Conservation (phyloP, 2,888 invertebrate genomes). For the Vanessa cardui region DNA sequence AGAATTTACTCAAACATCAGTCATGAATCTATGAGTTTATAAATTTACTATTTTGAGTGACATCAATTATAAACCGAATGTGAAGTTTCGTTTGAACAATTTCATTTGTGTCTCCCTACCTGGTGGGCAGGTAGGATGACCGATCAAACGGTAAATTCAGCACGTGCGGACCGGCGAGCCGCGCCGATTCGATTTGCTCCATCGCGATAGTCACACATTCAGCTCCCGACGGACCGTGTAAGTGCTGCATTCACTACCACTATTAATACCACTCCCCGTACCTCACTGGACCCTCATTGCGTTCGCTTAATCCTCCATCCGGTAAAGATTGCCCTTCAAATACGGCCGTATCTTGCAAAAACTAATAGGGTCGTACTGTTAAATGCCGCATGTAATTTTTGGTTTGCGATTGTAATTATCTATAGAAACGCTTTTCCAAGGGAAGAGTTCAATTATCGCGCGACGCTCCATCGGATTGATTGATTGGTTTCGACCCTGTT, state of each 20-base stretch:
- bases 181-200: conserved; percentile 78
- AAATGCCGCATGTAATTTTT: conserved; percentile 80
- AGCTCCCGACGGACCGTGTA: conserved; percentile 77
- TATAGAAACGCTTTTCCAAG: conserved; percentile 71
- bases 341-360: conserved; percentile 73
- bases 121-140: conserved; percentile 40
- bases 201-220: conserved; percentile 80
- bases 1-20: too few relatives aligned
- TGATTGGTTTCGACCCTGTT: conserved; percentile 74
- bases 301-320: conserved; percentile 76
- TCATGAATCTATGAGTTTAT: neutral
- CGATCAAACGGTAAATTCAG: conserved; percentile 69
- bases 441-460: conserved; percentile 79
- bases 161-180: conserved; percentile 65
- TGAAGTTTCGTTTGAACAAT: conserved; percentile 23
- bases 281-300: conserved; percentile 74
- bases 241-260: conserved; percentile 80
- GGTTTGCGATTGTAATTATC: conserved; percentile 81
- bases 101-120: conserved; percentile 37
- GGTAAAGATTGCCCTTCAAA: conserved; percentile 76
- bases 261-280: conserved; percentile 77
- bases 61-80: conserved; percentile 15
- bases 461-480: conserved; percentile 72
- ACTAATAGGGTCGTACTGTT: conserved; percentile 76
- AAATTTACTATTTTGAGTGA: neutral